Evolutionary conservation across 2,113 vertebrate species (phyloP).

Genomic region (Rattus rattus): DNA sequence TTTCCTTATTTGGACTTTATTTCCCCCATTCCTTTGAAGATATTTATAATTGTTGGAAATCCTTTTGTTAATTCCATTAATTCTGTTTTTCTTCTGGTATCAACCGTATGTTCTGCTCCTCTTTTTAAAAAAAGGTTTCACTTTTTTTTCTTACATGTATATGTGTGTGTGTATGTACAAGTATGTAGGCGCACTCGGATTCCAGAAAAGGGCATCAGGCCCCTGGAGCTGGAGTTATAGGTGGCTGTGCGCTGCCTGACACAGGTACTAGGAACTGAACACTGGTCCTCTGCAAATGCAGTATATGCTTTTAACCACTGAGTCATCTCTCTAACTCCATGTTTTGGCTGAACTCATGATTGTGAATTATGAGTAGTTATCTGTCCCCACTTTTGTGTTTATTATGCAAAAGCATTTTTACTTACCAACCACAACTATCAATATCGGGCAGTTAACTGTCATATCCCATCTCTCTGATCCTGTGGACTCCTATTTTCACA

Average conservation of each 20-base stretch:
- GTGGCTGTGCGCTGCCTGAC: not conserved
- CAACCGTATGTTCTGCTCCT: not conserved
- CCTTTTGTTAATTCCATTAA: not conserved
- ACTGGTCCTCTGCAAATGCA: not conserved
- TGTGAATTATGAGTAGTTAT: not conserved
- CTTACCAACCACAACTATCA: not conserved
- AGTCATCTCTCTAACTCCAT: not conserved
- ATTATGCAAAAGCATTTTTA: not conserved
- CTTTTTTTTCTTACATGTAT: not conserved
- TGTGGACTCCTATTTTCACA: not conserved
- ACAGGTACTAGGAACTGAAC: not conserved
- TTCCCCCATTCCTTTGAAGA: not conserved
- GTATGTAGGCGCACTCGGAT: not conserved
- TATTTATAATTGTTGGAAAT: not conserved
- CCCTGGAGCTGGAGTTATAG: not conserved
- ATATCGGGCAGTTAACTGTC: not conserved
- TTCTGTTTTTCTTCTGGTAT: not conserved
- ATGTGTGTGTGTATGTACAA: not conserved
- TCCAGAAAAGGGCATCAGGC: not conserved
- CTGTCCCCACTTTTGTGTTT: not conserved
- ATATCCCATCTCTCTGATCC: too few relatives aligned
- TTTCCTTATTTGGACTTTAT: not conserved
- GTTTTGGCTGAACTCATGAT: not conserved
- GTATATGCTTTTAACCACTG: not conserved
- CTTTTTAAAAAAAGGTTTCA: not conserved